phyloP scores from a whole-genome alignment of 2,113 vertebrate genomes.

The Setophaga kirtlandii region DNA sequence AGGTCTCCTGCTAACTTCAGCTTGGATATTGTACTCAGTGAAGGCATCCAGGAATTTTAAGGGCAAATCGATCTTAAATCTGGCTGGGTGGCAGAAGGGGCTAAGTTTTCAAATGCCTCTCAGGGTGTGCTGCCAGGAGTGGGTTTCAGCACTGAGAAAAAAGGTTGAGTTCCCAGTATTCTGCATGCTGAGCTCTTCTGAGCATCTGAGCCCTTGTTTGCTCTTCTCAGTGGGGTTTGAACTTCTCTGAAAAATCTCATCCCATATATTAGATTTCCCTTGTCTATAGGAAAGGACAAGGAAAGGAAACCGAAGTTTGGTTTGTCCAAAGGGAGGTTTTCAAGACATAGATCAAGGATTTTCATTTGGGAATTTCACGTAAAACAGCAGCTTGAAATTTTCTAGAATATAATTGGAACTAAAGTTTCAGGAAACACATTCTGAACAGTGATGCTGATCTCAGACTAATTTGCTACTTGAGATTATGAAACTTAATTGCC shows the following conservation, averaged over 20 bases:
- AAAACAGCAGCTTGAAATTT: background rate
- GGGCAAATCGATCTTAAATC: background rate
- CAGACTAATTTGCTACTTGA: slow-evolving; percentile 45
- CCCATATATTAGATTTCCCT: background rate
- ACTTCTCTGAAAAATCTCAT: background rate
- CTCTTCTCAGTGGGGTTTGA: background rate
- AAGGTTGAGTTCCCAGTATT: background rate
- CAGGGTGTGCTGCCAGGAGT: background rate
- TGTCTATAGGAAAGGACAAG: background rate
- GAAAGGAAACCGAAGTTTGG: background rate
- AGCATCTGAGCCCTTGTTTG: background rate
- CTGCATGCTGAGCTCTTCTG: background rate
- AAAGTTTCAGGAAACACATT: slow-evolving; percentile 2
- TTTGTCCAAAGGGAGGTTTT: background rate
- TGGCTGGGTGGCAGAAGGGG: background rate
- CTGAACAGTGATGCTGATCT: background rate
- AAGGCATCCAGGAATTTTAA: slow-evolving; percentile 17
- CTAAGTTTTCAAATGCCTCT: background rate
- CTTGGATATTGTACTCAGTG: background rate
- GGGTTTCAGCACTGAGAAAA: background rate
- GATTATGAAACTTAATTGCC: slow-evolving; percentile 42
- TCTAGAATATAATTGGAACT: background rate
- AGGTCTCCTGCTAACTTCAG: background rate
- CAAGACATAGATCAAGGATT: background rate
- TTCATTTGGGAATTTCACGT: background rate